Percentiles rank a stretch among this genome's conserved stretches.
These are phyloP conservation scores for Bambusicola thoracicus DNA, from an alignment of 2,113 vertebrate genomes.

Conservation along the genomic window DNA sequence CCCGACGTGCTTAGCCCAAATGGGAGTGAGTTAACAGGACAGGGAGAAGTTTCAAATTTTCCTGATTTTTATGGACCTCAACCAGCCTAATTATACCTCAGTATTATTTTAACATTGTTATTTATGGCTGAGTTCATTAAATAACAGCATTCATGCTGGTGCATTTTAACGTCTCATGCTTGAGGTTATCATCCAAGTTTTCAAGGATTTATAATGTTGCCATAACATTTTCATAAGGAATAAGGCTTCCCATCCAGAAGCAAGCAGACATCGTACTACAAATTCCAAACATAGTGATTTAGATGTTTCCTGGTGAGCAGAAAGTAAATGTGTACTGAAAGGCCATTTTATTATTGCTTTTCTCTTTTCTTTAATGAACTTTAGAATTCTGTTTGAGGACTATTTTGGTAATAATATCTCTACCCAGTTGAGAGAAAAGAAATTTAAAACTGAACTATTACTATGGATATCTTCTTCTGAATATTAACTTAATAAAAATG, in stretches of 20 bases:
- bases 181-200: constrained; percentile 69
- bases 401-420: not conserved
- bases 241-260: constrained; percentile 68
- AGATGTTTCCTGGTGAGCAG: constrained; percentile 61
- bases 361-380: not conserved
- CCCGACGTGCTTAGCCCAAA: not conserved
- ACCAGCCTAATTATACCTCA: constrained; percentile 51
- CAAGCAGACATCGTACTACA: constrained; percentile 51
- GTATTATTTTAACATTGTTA: constrained; percentile 66
- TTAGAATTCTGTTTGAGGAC: not conserved
- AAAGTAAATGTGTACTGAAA: constrained; percentile 4
- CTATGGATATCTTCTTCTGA: constrained; percentile 43
- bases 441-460: not conserved
- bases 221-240: constrained; percentile 72
- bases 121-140: constrained; percentile 47
- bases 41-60: constrained; percentile 55
- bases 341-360: not conserved
- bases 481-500: constrained; percentile 35
- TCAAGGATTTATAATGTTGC: constrained; percentile 73
- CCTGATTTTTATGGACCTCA: constrained; percentile 65
- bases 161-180: constrained; percentile 47
- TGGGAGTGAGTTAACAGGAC: not conserved
- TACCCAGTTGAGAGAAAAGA: not conserved
- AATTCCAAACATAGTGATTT: constrained; percentile 60
- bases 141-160: constrained; percentile 18